These are phyloP conservation scores for Palythoa heliodiscus DNA, from an alignment of 92 coral and sea anemone species.

Conservation along the genomic window DNA sequence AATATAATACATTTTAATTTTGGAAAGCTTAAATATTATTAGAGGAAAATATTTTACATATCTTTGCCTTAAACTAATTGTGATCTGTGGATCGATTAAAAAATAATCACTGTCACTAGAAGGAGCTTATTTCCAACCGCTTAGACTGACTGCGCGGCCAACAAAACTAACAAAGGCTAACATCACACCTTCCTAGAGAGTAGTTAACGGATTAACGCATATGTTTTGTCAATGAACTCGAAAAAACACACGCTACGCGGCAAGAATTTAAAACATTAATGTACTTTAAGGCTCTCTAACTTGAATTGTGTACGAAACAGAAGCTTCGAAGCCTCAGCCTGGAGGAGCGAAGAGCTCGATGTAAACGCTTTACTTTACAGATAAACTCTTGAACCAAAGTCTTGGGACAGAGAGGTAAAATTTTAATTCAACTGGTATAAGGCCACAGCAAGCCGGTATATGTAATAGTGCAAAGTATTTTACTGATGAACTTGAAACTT, in stretches of 20 bases:
- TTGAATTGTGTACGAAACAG: not conserved
- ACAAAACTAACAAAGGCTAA: not conserved
- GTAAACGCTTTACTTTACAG: not conserved
- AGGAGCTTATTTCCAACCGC: not conserved
- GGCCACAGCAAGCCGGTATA: no score
- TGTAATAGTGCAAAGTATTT: no score
- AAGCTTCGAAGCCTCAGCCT: not conserved
- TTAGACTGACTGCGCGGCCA: not conserved
- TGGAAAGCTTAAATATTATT: no score
- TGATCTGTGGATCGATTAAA: no score
- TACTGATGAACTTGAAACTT: no score
- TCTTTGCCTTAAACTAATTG: no score
- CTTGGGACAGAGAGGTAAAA: not conserved
- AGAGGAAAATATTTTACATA: no score
- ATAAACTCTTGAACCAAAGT: not conserved
- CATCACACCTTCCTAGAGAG: not conserved
- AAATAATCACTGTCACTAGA: not conserved
- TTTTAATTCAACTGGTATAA: no score
- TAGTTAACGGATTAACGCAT: not conserved
- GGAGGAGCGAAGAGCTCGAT: not conserved
- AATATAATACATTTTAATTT: no score
- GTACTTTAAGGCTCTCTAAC: not conserved
- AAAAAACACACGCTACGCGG: not conserved
- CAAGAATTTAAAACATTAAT: not conserved
- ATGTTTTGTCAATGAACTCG: not conserved